A percentile compares a stretch with the other conserved stretches of the same genome.
Evolutionary conservation across 2,888 invertebrate species (phyloP).

Genomic region (Dastarcus helophoroides): DNA sequence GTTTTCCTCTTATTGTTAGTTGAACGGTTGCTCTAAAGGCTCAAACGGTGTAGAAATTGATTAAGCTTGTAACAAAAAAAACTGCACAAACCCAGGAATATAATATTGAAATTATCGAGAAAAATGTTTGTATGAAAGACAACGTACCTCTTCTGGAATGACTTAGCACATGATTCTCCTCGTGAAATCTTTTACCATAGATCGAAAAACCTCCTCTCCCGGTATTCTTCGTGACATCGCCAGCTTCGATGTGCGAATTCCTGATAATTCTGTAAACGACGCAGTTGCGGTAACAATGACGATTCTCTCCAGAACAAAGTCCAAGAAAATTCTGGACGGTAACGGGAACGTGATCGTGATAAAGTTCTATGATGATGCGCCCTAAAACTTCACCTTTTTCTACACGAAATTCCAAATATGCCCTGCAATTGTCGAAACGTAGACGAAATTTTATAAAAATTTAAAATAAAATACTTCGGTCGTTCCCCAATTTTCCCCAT

Average conservation of each 20-base stretch:
- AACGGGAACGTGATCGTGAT: constrained; percentile 32
- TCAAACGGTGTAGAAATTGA: too few species aligned
- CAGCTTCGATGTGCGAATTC: constrained; percentile 42
- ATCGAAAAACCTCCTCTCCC: constrained; percentile 42
- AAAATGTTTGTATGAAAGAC: not conserved
- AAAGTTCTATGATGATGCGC: constrained; percentile 32
- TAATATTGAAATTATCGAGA: too few species aligned
- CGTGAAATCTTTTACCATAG: constrained; percentile 37
- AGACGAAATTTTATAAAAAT: too few species aligned
- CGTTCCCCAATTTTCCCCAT: too few species aligned
- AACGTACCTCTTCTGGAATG: constrained; percentile 37
- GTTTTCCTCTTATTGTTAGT: not conserved
- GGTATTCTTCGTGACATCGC: constrained; percentile 41
- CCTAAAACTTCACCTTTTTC: constrained; percentile 29
- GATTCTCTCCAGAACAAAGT: constrained; percentile 24
- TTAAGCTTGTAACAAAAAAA: too few species aligned
- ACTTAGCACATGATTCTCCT: constrained; percentile 37
- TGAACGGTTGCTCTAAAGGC: too few species aligned
- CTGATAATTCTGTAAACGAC: constrained; percentile 39
- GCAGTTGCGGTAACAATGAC: constrained; percentile 29
- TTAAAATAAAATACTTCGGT: too few species aligned
- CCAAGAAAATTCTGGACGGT: constrained; percentile 36
- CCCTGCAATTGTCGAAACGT: too few species aligned
- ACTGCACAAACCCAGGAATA: too few species aligned
- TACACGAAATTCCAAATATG: constrained; percentile 33